phyloP scores from a whole-genome alignment of 2,888 invertebrate species.

The Aphidoletes aphidimyza region DNA sequence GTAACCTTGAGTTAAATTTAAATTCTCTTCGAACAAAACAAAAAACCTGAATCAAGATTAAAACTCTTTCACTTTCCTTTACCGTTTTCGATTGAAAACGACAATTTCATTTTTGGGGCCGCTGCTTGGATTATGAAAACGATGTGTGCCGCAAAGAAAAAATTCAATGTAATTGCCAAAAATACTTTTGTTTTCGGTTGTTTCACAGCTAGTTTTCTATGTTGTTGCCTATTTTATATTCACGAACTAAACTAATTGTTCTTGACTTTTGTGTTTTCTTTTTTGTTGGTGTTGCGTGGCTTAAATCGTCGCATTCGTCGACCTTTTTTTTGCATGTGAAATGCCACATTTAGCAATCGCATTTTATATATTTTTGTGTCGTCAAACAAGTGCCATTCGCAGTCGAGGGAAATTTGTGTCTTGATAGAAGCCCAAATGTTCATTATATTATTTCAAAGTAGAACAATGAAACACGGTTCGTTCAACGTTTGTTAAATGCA shows the following conservation, averaged over 20 bases:
- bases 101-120: neutral
- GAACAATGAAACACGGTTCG: neutral
- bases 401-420: neutral
- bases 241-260: constrained; percentile 20
- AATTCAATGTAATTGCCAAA: constrained; percentile 49
- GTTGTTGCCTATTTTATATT: too few species aligned
- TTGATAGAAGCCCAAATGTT: neutral
- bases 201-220: too few species aligned
- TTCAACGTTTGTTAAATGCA: neutral
- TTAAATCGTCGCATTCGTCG: neutral
- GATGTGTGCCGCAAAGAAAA: too few species aligned
- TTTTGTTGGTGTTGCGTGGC: neutral
- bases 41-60: constrained; percentile 13
- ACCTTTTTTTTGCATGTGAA: neutral
- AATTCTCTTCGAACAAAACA: neutral
- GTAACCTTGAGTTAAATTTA: constrained; percentile 46
- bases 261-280: constrained; percentile 17
- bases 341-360: neutral
- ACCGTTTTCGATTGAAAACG: neutral
- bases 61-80: neutral
- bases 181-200: neutral
- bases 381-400: neutral
- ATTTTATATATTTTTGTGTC: too few species aligned
- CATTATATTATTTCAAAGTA: neutral
- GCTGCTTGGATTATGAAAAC: too few species aligned